Evolutionary conservation across 1,140 invertebrate genomes (phyloP), one percentile per base, ranked within the genome.

Genomic region (Drosophila sproati): DNA sequence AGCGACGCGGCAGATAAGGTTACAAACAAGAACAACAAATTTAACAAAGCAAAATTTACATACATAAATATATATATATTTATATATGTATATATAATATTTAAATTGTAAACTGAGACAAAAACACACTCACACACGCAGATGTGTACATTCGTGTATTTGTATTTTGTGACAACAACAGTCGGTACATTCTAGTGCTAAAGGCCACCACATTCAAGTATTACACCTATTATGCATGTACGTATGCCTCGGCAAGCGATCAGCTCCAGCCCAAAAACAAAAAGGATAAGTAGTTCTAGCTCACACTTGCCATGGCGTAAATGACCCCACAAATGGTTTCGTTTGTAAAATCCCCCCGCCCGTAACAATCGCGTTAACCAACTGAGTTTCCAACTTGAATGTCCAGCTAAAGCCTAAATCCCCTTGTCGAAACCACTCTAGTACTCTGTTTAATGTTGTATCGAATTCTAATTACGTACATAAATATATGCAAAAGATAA

Each of bases 391-490:
- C 3, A 76, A 81, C 64, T 50, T 76, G 68, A 80, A 76, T 69
- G 62, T 76, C 63, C 56, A 73, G 57, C 69, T 67, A 62, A 28
- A 73, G 67, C 62, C 56, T 35, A 41, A 41, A 45, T n/a, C 47
- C 47, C 55, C 35, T 47, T 64, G 32, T 71, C 68, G 43, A 62
- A 70, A 55, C 41, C 64, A 63, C 72, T 80, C 76, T 89, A 81
- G 80, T 78, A 89, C 80, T 89, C 77, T 88, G 85, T 88, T 88
- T 64, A 85, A 88, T 88, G 85, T 88, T 88, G 85, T 89, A 88
- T 68, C 56, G 67, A 88, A 89, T 80, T 83, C 73, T 70, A 78
- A 61, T 76, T 81, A 81, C 20, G 37, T 56, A 55, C 41, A 64
- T 64, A 54, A 39, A 52, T 87, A 82, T 79, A 82, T 82, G 76